Percentiles rank a stretch among this genome's conserved stretches.
These are phyloP conservation scores for Leucozona laternaria DNA, from an alignment of 2,888 invertebrate species.

Conservation along the genomic window DNA sequence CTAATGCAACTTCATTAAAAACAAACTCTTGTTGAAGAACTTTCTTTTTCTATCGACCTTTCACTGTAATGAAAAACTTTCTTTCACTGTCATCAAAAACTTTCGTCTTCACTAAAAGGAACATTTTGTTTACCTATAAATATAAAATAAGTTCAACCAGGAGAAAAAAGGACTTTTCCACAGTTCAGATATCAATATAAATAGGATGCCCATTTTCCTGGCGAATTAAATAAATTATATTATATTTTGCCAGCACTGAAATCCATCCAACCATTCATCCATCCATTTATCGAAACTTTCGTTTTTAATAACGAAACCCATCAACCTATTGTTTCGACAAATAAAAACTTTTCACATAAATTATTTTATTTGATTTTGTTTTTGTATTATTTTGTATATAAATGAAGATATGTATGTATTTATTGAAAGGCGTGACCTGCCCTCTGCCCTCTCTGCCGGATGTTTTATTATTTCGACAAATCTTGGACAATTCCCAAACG, in stretches of 20 bases:
- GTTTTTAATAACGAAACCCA: constrained; percentile 28
- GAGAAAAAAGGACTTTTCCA: not conserved
- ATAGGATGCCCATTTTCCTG: not conserved
- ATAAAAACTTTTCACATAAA: constrained; percentile 53
- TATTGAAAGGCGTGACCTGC: not conserved
- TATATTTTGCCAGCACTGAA: not conserved
- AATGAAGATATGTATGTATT: no score
- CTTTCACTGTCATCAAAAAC: constrained; percentile 1
- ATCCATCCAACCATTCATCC: not conserved
- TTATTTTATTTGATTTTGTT: constrained; percentile 27
- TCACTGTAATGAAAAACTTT: not conserved
- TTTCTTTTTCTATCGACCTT: no score
- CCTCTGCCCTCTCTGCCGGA: not conserved
- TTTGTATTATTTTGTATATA: constrained; percentile 13
- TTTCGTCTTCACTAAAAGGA: not conserved
- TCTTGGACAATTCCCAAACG: constrained; percentile 22
- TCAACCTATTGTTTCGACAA: constrained; percentile 49
- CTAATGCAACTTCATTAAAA: no score
- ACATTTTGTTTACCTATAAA: not conserved
- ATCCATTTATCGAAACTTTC: constrained; percentile 1
- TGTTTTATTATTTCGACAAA: constrained; percentile 15
- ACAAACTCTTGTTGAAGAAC: no score
- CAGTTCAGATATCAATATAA: not conserved
- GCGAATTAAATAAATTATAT: constrained; percentile 29
- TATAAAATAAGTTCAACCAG: not conserved